phyloP scores from a whole-genome alignment of 2,888 invertebrate genomes.

The Malthinus flaveolus region DNA sequence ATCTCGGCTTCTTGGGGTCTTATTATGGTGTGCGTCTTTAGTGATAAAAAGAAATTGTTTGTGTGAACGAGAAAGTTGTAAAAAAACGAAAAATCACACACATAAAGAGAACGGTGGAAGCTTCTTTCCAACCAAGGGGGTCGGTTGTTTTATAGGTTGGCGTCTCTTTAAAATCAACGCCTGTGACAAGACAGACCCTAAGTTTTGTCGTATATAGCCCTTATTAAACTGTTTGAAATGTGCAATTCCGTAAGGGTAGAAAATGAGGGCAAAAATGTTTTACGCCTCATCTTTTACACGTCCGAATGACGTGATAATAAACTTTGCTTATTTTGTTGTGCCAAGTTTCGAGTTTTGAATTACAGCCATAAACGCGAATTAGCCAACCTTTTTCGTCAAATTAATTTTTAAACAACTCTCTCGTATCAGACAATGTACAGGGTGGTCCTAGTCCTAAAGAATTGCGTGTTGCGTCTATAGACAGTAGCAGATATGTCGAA shows the following conservation, averaged over 20 bases:
- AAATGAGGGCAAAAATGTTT: constrained; percentile 10
- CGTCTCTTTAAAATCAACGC: constrained; percentile 13
- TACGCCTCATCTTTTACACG: constrained; percentile 13
- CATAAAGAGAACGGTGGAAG: neutral
- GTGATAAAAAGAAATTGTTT: constrained; percentile 4
- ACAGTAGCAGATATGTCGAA: no score
- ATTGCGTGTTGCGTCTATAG: no score
- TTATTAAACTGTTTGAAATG: constrained; percentile 18
- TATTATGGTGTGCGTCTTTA: neutral
- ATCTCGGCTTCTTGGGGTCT: constrained; percentile 17
- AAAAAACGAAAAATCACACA: neutral
- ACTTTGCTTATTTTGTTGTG: neutral
- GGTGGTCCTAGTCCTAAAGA: no score
- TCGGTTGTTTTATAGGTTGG: constrained; percentile 5
- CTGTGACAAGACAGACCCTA: constrained; percentile 12
- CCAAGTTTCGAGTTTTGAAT: no score
- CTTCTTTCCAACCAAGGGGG: neutral
- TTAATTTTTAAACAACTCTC: no score
- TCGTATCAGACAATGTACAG: no score
- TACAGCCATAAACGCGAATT: no score
- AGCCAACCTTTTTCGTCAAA: no score
- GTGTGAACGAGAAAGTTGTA: neutral
- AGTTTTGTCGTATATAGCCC: constrained; percentile 2
- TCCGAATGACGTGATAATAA: constrained; percentile 3
- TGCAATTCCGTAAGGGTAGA: constrained; percentile 8